Conservation (phyloP, 2,113 vertebrate species). For the Azemiops feae region DNA sequence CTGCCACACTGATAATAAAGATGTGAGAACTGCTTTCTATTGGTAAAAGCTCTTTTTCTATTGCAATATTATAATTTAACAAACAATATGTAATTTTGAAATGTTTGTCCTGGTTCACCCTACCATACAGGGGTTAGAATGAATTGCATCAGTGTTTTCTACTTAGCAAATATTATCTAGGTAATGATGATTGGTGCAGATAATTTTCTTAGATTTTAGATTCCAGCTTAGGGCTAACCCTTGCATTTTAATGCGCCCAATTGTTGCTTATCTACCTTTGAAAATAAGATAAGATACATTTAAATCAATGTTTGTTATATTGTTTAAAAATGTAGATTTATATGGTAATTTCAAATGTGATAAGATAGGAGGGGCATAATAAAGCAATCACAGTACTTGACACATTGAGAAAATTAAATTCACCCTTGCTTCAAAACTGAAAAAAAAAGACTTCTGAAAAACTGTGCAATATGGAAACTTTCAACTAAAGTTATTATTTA, state of each 20-base stretch:
- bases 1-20: neutral
- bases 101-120: conserved; percentile 36
- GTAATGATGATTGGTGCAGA: conserved; percentile 68
- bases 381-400: conserved; percentile 64
- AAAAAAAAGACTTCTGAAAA: conserved; percentile 13
- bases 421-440: conserved; percentile 38
- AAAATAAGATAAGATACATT: conserved; percentile 72
- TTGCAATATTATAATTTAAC: conserved; percentile 32
- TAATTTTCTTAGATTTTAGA: conserved; percentile 64
- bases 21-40: neutral
- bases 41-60: conserved; percentile 17
- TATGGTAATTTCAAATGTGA: conserved; percentile 73
- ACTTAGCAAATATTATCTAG: conserved; percentile 64
- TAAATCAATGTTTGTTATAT: conserved; percentile 60
- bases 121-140: conserved; percentile 63
- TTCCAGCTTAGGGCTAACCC: conserved; percentile 62
- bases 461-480: conserved; percentile 37
- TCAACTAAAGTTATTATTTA: conserved; percentile 51
- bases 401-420: conserved; percentile 56
- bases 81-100: conserved; percentile 38
- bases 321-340: conserved; percentile 66
- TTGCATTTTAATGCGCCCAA: conserved; percentile 67
- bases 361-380: conserved; percentile 66
- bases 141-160: conserved; percentile 67
- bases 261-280: conserved; percentile 71